These are phyloP conservation scores for Dynastes grantii DNA, from an alignment of 2,888 invertebrate species.

Conservation along the genomic window DNA sequence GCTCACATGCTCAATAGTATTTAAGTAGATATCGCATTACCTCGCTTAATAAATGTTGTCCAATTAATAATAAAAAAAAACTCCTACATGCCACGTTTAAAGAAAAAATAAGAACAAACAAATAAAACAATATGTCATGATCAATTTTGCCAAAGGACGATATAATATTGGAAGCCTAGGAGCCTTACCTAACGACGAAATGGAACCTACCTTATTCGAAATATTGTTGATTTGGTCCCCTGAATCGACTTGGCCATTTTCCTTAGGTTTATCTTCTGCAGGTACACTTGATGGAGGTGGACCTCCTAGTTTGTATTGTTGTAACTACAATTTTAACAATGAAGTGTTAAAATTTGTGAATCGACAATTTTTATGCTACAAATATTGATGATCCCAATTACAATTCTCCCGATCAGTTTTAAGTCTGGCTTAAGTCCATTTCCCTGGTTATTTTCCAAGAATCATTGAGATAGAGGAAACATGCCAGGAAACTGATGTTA, in stretches of 20 bases:
- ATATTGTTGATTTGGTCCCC: conserved; percentile 71
- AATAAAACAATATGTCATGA: not conserved
- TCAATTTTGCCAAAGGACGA: not conserved
- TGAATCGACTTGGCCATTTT: conserved; percentile 82
- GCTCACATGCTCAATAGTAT: not conserved
- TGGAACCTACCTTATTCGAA: conserved; percentile 59
- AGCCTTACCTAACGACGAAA: not conserved
- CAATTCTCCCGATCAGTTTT: too few species aligned
- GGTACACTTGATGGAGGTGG: conserved; percentile 75
- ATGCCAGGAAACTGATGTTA: too few species aligned
- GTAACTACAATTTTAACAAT: conserved; percentile 73
- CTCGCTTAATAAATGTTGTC: not conserved
- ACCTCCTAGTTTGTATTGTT: conserved; percentile 86
- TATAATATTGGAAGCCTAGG: not conserved
- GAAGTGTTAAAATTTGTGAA: too few species aligned
- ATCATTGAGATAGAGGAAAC: too few species aligned
- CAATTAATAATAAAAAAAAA: not conserved
- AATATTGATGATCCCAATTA: too few species aligned
- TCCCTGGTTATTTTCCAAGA: too few species aligned
- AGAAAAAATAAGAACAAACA: conserved; percentile 5
- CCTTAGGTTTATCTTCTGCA: conserved; percentile 81
- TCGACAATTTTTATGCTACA: too few species aligned
- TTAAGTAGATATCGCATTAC: not conserved
- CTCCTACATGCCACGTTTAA: conserved; percentile 2
- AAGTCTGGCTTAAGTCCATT: too few species aligned